Percentiles rank a stretch among this genome's conserved stretches.
Evolutionary conservation across 92 coral and sea anemone species (phyloP).

Genomic region (Heliopora coerulea): DNA sequence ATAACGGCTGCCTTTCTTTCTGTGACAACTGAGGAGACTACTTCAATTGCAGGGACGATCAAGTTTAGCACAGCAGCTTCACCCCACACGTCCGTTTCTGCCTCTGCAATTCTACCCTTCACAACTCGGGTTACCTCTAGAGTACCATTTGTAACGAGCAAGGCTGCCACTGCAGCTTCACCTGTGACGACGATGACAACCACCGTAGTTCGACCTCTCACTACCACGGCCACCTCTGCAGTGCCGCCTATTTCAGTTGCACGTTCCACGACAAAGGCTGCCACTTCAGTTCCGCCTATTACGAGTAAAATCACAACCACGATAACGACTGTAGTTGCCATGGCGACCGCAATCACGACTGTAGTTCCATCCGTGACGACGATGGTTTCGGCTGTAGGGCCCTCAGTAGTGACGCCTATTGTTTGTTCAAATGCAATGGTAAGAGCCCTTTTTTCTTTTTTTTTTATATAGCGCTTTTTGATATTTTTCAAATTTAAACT

Average conservation of each 20-base stretch:
- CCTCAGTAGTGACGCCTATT: neutral
- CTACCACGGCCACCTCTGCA: neutral
- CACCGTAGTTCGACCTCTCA: neutral
- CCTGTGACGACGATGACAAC: slow-evolving; percentile 1
- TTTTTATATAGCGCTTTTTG: neutral
- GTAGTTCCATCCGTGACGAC: neutral
- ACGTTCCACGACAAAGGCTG: neutral
- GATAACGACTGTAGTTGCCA: neutral
- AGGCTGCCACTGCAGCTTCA: neutral
- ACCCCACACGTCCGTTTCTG: neutral
- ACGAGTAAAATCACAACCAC: slow-evolving; percentile 7
- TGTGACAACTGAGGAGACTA: neutral
- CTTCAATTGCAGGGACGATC: too few relatives aligned
- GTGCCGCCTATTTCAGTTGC: neutral
- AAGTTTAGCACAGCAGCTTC: slow-evolving; percentile 14
- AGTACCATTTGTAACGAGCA: neutral
- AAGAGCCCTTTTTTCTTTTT: neutral
- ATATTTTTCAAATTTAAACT: slow-evolving; percentile 45
- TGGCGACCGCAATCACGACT: neutral
- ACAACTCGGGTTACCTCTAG: neutral
- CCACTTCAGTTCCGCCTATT: neutral
- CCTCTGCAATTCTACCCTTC: neutral
- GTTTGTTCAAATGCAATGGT: slow-evolving; percentile 23
- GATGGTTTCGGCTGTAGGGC: neutral
- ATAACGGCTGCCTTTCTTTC: too few relatives aligned